These are phyloP conservation scores for Sphinx pinastri DNA, from an alignment of 2,888 invertebrate species.

Conservation along the genomic window DNA sequence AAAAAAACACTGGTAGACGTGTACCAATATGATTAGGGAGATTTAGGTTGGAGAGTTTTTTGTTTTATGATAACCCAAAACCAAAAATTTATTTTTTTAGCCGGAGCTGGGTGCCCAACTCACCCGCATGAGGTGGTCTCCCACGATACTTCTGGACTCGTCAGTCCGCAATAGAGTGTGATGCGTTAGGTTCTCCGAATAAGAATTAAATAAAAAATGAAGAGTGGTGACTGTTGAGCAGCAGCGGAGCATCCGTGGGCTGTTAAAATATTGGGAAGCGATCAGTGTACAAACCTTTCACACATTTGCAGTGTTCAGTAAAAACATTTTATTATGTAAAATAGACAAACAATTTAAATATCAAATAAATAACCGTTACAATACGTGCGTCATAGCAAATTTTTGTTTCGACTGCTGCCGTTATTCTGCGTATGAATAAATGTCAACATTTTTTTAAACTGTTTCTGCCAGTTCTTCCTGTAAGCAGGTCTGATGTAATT, in stretches of 20 bases:
- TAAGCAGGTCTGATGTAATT: background rate
- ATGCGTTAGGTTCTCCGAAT: too few relatives aligned
- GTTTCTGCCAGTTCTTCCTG: background rate
- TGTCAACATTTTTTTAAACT: conserved; percentile 22
- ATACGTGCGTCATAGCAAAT: conserved; percentile 37
- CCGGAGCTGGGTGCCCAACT: too few relatives aligned
- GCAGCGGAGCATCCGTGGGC: background rate
- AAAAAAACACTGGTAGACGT: too few relatives aligned
- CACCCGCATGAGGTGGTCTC: too few relatives aligned
- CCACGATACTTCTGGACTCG: too few relatives aligned
- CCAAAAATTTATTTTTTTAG: too few relatives aligned
- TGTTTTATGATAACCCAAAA: too few relatives aligned
- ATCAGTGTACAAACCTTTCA: conserved; percentile 25
- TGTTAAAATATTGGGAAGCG: background rate
- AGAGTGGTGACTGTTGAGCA: too few relatives aligned
- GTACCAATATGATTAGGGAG: too few relatives aligned
- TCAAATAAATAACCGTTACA: conserved; percentile 25
- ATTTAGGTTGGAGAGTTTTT: too few relatives aligned
- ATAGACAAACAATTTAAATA: conserved; percentile 29
- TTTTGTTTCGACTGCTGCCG: conserved; percentile 37
- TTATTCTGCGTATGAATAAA: conserved; percentile 34
- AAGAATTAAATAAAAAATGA: too few relatives aligned
- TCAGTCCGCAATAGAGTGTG: too few relatives aligned
- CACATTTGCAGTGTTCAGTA: conserved; percentile 18
- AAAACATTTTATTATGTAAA: conserved; percentile 23